A percentile compares a stretch with the other conserved stretches of the same genome.
These are phyloP conservation scores for Eulemur albifrons DNA, from an alignment of 2,797 vertebrate genomes.

Conservation along the genomic window DNA sequence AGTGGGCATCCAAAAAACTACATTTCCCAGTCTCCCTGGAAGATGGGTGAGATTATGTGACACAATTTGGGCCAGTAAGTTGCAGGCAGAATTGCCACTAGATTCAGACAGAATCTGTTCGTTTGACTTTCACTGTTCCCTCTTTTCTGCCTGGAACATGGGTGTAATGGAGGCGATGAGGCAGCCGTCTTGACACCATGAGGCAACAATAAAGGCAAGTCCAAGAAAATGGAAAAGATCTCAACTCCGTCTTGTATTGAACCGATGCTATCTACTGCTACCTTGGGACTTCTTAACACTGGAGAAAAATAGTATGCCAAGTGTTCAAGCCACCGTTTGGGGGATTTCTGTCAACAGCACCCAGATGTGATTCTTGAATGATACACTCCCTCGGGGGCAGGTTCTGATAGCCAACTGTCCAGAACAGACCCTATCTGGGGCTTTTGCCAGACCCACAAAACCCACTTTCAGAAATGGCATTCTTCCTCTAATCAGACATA, in stretches of 20 bases:
- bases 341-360: background rate
- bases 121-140: background rate
- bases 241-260: background rate
- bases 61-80: background rate
- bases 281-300: background rate
- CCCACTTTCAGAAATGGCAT: background rate
- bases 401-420: background rate
- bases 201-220: background rate
- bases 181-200: background rate
- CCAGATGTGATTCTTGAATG: background rate
- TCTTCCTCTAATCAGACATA: background rate
- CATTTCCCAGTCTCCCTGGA: background rate
- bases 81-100: background rate
- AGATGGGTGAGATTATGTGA: background rate
- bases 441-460: background rate
- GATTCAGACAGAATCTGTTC: background rate
- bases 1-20: background rate
- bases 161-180: background rate
- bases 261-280: background rate
- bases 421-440: background rate
- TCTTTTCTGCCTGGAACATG: background rate
- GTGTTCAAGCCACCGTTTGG: background rate
- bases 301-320: background rate
- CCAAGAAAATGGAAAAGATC: background rate
- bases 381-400: fast-evolving